Evolutionary conservation across 2,888 invertebrate species (phyloP).

Genomic region (Archips crataeganus): DNA sequence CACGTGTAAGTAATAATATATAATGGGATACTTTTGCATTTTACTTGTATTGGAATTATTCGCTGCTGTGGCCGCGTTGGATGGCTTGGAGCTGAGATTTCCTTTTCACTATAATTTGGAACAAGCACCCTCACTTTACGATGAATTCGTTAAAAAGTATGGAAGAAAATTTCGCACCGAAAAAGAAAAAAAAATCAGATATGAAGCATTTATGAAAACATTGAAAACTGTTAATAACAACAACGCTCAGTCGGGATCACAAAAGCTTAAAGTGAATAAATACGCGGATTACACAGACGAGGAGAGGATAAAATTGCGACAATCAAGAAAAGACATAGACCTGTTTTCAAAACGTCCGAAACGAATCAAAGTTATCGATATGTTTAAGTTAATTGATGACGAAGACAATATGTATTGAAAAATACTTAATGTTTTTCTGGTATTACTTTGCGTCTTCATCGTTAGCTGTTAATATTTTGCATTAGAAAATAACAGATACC

Average conservation of each 20-base stretch:
- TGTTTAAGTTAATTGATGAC: constrained; percentile 23
- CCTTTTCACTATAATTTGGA: constrained; percentile 49
- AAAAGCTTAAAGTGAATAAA: constrained; percentile 60
- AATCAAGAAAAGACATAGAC: constrained; percentile 48
- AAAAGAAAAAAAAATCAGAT: constrained; percentile 59
- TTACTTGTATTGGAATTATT: background rate
- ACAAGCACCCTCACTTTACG: constrained; percentile 48
- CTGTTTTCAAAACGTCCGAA: constrained; percentile 49
- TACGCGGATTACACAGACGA: constrained; percentile 60
- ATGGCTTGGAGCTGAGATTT: constrained; percentile 22
- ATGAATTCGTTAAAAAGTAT: constrained; percentile 48
- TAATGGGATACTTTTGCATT: constrained; percentile 10
- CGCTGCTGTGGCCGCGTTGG: background rate
- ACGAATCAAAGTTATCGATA: constrained; percentile 41
- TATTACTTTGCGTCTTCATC: no score
- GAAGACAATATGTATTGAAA: background rate
- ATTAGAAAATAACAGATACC: no score
- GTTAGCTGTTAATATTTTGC: no score
- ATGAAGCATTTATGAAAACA: constrained; percentile 60
- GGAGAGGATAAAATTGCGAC: constrained; percentile 47
- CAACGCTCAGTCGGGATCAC: constrained; percentile 51
- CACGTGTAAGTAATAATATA: background rate
- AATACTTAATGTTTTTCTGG: no score
- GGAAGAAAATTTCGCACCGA: constrained; percentile 54
- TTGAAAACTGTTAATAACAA: constrained; percentile 60